Conservation (phyloP, 1,140 invertebrate genomes). For the Leptestheria dahalacensis region DNA sequence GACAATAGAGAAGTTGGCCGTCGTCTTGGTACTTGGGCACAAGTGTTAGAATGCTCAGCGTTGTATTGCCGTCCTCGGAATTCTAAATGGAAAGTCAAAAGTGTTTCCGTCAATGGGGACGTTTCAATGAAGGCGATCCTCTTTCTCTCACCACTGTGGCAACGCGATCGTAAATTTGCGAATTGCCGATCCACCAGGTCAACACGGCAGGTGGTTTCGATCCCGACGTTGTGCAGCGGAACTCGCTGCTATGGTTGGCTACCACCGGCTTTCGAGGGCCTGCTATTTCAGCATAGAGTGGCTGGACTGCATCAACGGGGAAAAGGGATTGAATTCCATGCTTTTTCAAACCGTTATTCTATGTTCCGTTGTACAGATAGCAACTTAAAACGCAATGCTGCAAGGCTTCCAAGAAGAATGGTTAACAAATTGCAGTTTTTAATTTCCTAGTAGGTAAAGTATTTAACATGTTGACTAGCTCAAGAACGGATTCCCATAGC, state of each 20-base stretch:
- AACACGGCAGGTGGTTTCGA: slow-evolving; percentile 66
- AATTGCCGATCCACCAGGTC: slow-evolving; percentile 53
- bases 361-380: too few relatives aligned
- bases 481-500: too few relatives aligned
- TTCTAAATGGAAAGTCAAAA: slow-evolving; percentile 16
- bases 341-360: too few relatives aligned
- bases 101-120: background rate
- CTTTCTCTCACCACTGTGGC: background rate
- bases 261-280: slow-evolving; percentile 45
- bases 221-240: slow-evolving; percentile 64
- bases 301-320: slow-evolving; percentile 8
- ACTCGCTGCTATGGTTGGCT: slow-evolving; percentile 55
- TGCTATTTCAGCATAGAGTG: background rate
- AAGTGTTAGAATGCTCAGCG: slow-evolving; percentile 26
- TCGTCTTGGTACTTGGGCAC: slow-evolving; percentile 25
- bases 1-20: background rate
- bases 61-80: slow-evolving; percentile 26
- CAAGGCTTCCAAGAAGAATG: too few relatives aligned
- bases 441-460: too few relatives aligned
- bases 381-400: too few relatives aligned
- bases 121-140: background rate
- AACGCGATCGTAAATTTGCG: slow-evolving; percentile 42
- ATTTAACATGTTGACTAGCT: too few relatives aligned
- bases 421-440: too few relatives aligned
- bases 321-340: too few relatives aligned